Evolutionary conservation across 1,140 invertebrate species (phyloP), one percentile per base, ranked within the genome.

Genomic region (Glomeris maerens): DNA sequence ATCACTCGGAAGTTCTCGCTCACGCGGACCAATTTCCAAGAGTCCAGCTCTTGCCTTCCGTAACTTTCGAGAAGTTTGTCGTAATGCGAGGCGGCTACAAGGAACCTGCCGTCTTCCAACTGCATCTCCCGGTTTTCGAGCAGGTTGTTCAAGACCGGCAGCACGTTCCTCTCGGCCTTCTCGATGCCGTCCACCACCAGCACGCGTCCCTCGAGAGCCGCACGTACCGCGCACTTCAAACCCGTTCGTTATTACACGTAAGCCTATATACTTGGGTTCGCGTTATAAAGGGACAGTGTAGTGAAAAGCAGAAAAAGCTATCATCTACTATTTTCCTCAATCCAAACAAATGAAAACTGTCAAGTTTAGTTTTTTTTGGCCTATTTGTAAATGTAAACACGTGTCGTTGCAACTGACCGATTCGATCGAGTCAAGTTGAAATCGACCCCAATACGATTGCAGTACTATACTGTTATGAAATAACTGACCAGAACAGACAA

Each of bases 71-170:
- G 66, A 7, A 98, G 70, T 69, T 89, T 86, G 63, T 98, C 91
- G 65, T 93, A 98, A 70, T 89, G 76, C 2, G 77, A 65, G 23
- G 88, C 79, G 1, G 87, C 78, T 61, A 98, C 82, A 14, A 98
- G 72, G 66, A 96, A 91, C 55, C 91, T 71, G 1, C 94, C 94
- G 76, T 96, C 92, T 72, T 98, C 94, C 39, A 98, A 70, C 67
- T 97, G 88, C 91, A 98, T 96, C 70, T 98, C 93, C 45, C 93
- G 73, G 69, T 98, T 98, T 72, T 98, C 94, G n/a, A 98, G 68
- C 25, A 98, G 74, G 72, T 98, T 98, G 69, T 98, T 98, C n/a
- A 98, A 66, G 31, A 98, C 83, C 38, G 94, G 94, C 39, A 98
- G 70, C 26, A 97, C 91, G 74, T 97, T 98, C 48, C 94, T 69